Evolutionary conservation across 2,113 vertebrate species (phyloP), one percentile per base, ranked within the genome.

Genomic region (Psephotus haematonotus): DNA sequence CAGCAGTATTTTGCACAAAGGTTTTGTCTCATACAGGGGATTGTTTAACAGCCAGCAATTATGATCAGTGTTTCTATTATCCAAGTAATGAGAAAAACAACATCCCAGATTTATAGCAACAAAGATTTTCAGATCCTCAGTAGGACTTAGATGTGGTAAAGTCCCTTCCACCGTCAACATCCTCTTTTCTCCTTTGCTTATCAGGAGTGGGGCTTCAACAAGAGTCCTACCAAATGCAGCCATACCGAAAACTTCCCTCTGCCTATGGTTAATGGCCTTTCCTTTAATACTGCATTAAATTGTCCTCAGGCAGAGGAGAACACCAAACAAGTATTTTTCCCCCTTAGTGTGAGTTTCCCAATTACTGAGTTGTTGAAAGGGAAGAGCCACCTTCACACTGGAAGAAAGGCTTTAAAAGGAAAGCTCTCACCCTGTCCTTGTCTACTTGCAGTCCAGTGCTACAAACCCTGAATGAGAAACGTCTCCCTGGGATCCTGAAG

Each of bases 121-220:
- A 57, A 82, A 43, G 23, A 31, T 24, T 72, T 92, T 63, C 6
- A 2, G 25, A 55, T 53, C 25, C 20, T 79, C 20, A 4, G 23
- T 64, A 79, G 57, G 29, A 76, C 79, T 82, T 39, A 82, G 22
- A 82, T 31, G n/a, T 52, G 50, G 14, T 67, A 24, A 90, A 71
- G 5, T 49, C 28, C 53, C 25, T 62, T 84, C 14, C 28, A 49
- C 17, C n/a, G 59, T 17, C 50, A 82, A 33, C 47, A 71, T 63
- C 6, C 47, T 75, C 44, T 75, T 31, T 85, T 75, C 47, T 79
- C 62, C 31, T 94, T 59, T 68, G 11, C 19, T 76, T 6, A 44
- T 59, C 47, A 46, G 19, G 6, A 2, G 3, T 37, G 44, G 19
- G 28, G 17, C 31, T 71, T 72, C 43, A 68, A 23, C 0, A 0